Evolutionary conservation across 1,140 invertebrate species (phyloP).

Genomic region (Drosophila saltans): DNA sequence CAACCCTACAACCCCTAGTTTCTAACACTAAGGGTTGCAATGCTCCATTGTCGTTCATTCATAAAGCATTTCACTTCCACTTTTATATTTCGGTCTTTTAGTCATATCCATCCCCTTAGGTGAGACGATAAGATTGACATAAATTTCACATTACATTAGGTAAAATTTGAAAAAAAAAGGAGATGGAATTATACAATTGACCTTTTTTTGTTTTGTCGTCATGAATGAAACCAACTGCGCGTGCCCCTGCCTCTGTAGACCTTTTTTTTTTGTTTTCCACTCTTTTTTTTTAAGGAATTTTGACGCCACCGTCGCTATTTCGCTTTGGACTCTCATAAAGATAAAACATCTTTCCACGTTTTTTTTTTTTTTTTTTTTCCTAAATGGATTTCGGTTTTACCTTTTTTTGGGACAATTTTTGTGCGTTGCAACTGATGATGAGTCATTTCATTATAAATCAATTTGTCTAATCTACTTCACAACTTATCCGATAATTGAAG

Average conservation of each 20-base stretch:
- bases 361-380: constrained; percentile 34
- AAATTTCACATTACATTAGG: constrained; percentile 74
- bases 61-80: constrained; percentile 53
- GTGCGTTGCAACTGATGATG: constrained; percentile 53
- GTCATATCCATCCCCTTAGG: constrained; percentile 24
- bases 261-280: constrained; percentile 28
- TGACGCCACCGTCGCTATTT: constrained; percentile 72
- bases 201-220: constrained; percentile 41
- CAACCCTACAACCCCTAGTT: constrained; percentile 38
- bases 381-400: constrained; percentile 47
- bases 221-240: constrained; percentile 67
- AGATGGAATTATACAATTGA: constrained; percentile 17
- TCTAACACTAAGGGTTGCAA: constrained; percentile 38
- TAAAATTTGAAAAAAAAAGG: not conserved
- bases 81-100: not conserved
- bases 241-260: constrained; percentile 29
- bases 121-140: constrained; percentile 77
- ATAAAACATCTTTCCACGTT: constrained; percentile 77
- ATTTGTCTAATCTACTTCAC: constrained; percentile 69
- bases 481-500: constrained; percentile 33
- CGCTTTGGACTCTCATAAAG: constrained; percentile 69
- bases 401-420: constrained; percentile 26
- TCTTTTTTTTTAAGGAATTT: constrained; percentile 64
- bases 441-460: constrained; percentile 77
- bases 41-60: constrained; percentile 48